Evolutionary conservation across 2,888 invertebrate genomes (phyloP), one percentile per base, ranked within the genome.

Genomic region (Carcina quercana): DNA sequence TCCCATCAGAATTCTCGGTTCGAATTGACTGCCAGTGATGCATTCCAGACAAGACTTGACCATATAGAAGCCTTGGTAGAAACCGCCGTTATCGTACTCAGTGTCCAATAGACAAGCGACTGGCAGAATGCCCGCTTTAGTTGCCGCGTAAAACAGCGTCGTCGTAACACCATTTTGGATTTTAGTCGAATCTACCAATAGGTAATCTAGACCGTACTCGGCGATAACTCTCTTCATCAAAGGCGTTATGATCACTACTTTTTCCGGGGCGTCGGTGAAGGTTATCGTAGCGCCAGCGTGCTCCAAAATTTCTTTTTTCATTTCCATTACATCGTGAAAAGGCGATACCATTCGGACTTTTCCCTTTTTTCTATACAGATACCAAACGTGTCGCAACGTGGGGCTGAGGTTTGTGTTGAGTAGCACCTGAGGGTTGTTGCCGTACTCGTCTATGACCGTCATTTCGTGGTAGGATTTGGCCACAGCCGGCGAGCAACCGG

Each of bases 141-240:
- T 56, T 2, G 56, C 50, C 3, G 55, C 50, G 15, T 53, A 50
- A 2, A 59, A 34, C 10, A 49, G 44, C 1, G 60, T 57, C 1
- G 40, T 41, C 2, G 45, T 40, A 1, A 30, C 15, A 0, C 45
- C 45, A n/a, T 40, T 36, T 10, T 37, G 34, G 3, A 48, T 35
- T 0, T 13, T n/a, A 3, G 38, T 48, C 22, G 50, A 51, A 10
- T 59, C 54, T 4, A 63, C 32, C 10, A 57, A 27, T 4, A 62
- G 36, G 20, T 35, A 31, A n/a, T 62, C 48, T 3, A 50, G 12
- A 1, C 38, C 47, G 15, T 44, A 37, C 3, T 43, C 37, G 0
- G 30, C n/a, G 2, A 57, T 27, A 1, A 54, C 44, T 22, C 47
- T 44, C 20, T 50, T 59, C 63, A 64, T 64, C 2, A 50, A 40